Evolutionary conservation across 2,888 invertebrate genomes (phyloP).

Genomic region (Branchipolynoe longqiensis): DNA sequence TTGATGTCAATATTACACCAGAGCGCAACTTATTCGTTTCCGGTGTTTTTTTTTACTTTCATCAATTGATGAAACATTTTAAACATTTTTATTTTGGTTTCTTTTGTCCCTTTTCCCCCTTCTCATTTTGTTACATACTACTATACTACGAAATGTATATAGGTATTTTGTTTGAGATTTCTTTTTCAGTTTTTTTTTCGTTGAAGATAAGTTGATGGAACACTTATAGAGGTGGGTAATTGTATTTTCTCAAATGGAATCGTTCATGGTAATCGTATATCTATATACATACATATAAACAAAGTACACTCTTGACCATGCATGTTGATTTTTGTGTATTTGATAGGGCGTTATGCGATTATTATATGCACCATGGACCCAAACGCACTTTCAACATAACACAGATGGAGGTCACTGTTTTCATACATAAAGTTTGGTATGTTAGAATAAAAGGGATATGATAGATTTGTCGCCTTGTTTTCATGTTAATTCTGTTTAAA

Average conservation of each 20-base stretch:
- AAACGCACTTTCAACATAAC: constrained; percentile 55
- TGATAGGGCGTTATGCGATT: constrained; percentile 54
- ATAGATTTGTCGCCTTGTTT: constrained; percentile 48
- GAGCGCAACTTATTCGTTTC: constrained; percentile 29
- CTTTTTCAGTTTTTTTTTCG: too few species aligned
- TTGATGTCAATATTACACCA: constrained; percentile 31
- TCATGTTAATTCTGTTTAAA: constrained; percentile 29
- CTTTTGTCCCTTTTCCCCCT: too few species aligned
- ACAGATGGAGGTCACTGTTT: constrained; percentile 55
- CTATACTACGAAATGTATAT: constrained; percentile 48
- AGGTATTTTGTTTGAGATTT: constrained; percentile 42
- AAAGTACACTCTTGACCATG: constrained; percentile 43
- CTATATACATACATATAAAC: constrained; percentile 48
- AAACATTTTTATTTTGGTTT: too few species aligned
- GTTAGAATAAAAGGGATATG: constrained; percentile 58
- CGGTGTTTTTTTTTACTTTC: constrained; percentile 24
- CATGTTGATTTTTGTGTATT: constrained; percentile 58
- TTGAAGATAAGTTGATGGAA: constrained; percentile 48
- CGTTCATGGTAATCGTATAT: constrained; percentile 55
- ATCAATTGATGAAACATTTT: constrained; percentile 40
- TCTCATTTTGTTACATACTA: constrained; percentile 53
- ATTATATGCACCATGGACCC: constrained; percentile 57
- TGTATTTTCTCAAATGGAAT: constrained; percentile 51
- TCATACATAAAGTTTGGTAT: constrained; percentile 58
- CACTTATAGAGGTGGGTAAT: constrained; percentile 48